Evolutionary conservation across 2,888 invertebrate genomes (phyloP), one percentile per base, ranked within the genome.

Genomic region (Ormyrus nitidulus): DNA sequence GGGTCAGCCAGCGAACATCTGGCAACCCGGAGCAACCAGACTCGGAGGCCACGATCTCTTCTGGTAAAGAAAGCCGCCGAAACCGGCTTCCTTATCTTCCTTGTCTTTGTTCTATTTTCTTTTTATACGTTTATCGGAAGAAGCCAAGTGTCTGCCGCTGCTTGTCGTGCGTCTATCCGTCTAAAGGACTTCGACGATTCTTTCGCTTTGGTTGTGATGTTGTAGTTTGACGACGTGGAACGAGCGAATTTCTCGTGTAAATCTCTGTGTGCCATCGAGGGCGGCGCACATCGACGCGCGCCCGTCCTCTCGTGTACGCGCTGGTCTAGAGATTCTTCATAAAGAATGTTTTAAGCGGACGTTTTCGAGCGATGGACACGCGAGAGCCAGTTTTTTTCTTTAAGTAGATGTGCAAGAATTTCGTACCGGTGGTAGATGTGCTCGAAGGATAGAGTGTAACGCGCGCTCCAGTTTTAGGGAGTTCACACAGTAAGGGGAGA

Each of bases 1-100:
- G 90, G 90, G 90, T 89, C 89, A 88, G 89, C 90, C 89, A 70
- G 78, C 81, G 58, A 82, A 68, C 58, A 84, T 88, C 77, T 90
- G 90, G 90, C 90, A 88, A 81, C 90, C 90, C 90, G 90, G 90
- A 90, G 81, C 90, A 69, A 83, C 87, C 68, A 86, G 86, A 84
- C 85, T 86, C 83, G 79, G 79, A 76, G 76, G 73, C 76, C 89
- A 89, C 85, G 90, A 90, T 86, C 85, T 89, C 82, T 90, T 88
- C 83, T 90, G 90, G 89, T 90, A 89, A 87, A 83, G 83, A 76
- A 79, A 83, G 65, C 83, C 83, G 84, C 83, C 34, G 34, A 83
- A 5, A 56, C 56, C 56, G 58, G 34, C 19, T 61, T 44, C 71
- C 48, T 13, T 65, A 51, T 61, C 53, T 49, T 56, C 69, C 56